A percentile compares a stretch with the other conserved stretches of the same genome.
Conservation (phyloP, 2,888 invertebrate species). For the Microchrysa polita region DNA sequence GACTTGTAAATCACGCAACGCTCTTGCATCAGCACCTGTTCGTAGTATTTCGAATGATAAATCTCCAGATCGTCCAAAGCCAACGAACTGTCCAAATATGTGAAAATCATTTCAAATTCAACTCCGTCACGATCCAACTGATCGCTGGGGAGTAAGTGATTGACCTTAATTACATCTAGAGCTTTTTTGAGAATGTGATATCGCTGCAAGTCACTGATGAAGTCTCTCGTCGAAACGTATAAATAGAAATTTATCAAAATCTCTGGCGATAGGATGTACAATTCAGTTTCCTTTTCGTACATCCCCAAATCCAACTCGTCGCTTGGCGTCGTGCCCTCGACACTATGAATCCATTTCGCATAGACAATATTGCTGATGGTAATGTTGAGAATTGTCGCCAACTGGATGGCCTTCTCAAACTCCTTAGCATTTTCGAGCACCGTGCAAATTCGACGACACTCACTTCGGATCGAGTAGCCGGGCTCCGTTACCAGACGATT, state of each 20-base stretch:
- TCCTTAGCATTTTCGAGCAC: slow-evolving; percentile 64
- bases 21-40: slow-evolving; percentile 61
- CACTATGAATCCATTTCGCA: slow-evolving; percentile 66
- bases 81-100: slow-evolving; percentile 57
- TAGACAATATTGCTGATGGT: slow-evolving; percentile 65
- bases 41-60: slow-evolving; percentile 63
- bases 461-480: slow-evolving; percentile 52
- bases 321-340: slow-evolving; percentile 62
- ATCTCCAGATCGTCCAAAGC: slow-evolving; percentile 54
- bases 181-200: slow-evolving; percentile 65
- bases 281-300: slow-evolving; percentile 72
- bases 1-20: slow-evolving; percentile 62
- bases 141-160: slow-evolving; percentile 63
- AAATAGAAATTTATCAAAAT: slow-evolving; percentile 73
- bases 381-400: slow-evolving; percentile 65
- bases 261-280: slow-evolving; percentile 70
- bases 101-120: slow-evolving; percentile 63
- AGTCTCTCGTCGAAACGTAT: slow-evolving; percentile 66
- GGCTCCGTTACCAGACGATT: slow-evolving; percentile 30
- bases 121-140: slow-evolving; percentile 63
- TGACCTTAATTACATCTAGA: slow-evolving; percentile 61
- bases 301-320: slow-evolving; percentile 66
- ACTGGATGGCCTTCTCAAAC: slow-evolving; percentile 67
- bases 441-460: slow-evolving; percentile 65
- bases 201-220: slow-evolving; percentile 60